phyloP scores from a whole-genome alignment of 1,140 invertebrate genomes.

The Zaprionus capensis region DNA sequence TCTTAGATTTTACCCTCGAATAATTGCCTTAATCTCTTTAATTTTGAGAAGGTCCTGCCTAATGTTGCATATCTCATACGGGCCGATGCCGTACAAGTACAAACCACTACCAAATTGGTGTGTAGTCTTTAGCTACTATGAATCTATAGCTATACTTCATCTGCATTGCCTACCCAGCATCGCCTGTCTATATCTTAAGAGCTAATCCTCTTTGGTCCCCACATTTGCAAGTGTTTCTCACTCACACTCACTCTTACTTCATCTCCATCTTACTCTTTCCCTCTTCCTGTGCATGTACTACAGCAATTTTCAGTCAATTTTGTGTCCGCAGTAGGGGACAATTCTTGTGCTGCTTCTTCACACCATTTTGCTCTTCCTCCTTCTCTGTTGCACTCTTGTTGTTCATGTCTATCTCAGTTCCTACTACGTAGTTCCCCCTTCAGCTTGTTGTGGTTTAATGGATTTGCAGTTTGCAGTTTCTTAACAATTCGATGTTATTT shows the following conservation, averaged over 20 bases:
- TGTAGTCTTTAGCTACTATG: not conserved
- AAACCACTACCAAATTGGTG: no score
- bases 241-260: not conserved
- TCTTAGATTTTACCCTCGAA: no score
- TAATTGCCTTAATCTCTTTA: no score
- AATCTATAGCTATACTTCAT: not conserved
- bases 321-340: conserved; percentile 37
- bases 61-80: no score
- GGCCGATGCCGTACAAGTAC: no score
- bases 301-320: conserved; percentile 73
- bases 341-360: not conserved
- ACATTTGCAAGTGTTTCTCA: conserved; percentile 58
- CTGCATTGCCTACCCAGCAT: not conserved
- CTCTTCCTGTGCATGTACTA: conserved; percentile 17
- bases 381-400: conserved; percentile 16
- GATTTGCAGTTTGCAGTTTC: conserved; percentile 81
- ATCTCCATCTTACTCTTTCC: not conserved
- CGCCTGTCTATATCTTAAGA: conserved; percentile 18
- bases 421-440: conserved; percentile 3
- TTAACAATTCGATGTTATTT: conserved; percentile 80
- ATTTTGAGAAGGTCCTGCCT: no score
- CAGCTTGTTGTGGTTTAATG: conserved; percentile 79
- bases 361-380: not conserved
- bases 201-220: conserved; percentile 46
- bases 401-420: not conserved